Conservation (phyloP, 2,888 invertebrate species). For the Meghimatium bilineatum region DNA sequence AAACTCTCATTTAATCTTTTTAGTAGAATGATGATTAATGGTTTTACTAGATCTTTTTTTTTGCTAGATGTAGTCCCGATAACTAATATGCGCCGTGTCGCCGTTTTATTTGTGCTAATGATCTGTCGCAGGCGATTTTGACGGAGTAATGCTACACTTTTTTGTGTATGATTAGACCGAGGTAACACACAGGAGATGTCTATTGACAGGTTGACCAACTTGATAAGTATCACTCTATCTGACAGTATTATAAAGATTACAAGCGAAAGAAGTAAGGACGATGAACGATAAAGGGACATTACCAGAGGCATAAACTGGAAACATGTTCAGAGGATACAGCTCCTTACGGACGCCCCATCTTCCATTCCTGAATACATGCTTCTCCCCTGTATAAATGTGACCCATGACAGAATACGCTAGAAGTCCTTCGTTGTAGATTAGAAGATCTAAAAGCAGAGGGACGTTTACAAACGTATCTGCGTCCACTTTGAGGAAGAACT, state of each 20-base stretch:
- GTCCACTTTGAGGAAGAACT: slow-evolving; percentile 45
- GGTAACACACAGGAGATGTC: too few species aligned
- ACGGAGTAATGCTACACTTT: too few species aligned
- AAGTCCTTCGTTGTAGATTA: neutral
- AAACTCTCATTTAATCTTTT: too few species aligned
- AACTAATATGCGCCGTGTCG: too few species aligned
- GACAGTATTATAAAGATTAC: neutral
- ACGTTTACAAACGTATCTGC: slow-evolving; percentile 32
- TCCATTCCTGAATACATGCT: neutral
- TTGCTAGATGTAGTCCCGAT: too few species aligned
- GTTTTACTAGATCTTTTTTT: too few species aligned
- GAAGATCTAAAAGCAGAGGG: slow-evolving; percentile 18
- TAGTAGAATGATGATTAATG: too few species aligned
- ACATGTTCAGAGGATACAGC: neutral
- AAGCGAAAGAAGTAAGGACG: neutral
- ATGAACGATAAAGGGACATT: neutral
- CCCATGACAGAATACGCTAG: slow-evolving; percentile 6
- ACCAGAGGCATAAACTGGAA: slow-evolving; percentile 32
- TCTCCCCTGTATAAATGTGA: neutral
- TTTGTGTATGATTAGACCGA: too few species aligned
- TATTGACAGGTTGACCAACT: too few species aligned
- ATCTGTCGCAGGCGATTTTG: too few species aligned
- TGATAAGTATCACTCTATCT: too few species aligned
- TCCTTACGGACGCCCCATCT: slow-evolving; percentile 22
- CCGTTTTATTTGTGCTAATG: too few species aligned